Evolutionary conservation across 2,113 vertebrate species (phyloP).

Genomic region (Bothrops jararaca): DNA sequence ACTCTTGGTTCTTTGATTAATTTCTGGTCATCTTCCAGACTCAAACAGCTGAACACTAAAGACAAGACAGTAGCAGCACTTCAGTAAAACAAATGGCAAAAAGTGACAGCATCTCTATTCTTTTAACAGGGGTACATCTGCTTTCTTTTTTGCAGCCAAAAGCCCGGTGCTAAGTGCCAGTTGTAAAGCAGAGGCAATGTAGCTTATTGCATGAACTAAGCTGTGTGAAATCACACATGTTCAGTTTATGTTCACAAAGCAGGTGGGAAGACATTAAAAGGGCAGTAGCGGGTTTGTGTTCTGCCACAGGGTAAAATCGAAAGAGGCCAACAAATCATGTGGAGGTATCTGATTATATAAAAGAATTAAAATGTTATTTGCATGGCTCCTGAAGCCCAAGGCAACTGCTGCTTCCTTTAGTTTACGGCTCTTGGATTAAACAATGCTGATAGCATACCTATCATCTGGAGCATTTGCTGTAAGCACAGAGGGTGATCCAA

Average conservation of each 20-base stretch:
- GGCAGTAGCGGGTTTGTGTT: background rate
- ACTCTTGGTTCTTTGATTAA: slow-evolving; percentile 61
- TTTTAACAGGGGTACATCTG: slow-evolving; percentile 52
- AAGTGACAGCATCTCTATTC: slow-evolving; percentile 60
- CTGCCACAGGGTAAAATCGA: background rate
- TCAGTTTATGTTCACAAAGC: background rate
- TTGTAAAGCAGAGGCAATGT: slow-evolving; percentile 30
- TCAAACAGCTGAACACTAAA: slow-evolving; percentile 55
- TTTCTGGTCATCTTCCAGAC: slow-evolving; percentile 62
- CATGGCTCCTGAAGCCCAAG: background rate
- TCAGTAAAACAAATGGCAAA: background rate
- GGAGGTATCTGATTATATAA: fast-evolving
- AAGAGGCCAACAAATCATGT: slow-evolving; percentile 8
- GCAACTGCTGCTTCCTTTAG: background rate
- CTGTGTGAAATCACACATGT: background rate
- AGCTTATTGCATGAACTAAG: background rate
- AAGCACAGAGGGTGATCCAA: background rate
- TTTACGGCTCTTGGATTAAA: background rate
- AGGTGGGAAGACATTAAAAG: slow-evolving; percentile 1
- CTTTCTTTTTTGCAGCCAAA: slow-evolving; percentile 59
- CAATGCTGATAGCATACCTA: background rate
- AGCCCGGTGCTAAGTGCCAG: slow-evolving; percentile 23
- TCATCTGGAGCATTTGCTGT: background rate
- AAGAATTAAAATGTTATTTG: background rate
- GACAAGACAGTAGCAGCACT: slow-evolving; percentile 56